A percentile compares a stretch with the other conserved stretches of the same genome.
These are phyloP conservation scores for Drosophila sp. DNA, from an alignment of 1,140 invertebrate genomes.

Conservation along the genomic window DNA sequence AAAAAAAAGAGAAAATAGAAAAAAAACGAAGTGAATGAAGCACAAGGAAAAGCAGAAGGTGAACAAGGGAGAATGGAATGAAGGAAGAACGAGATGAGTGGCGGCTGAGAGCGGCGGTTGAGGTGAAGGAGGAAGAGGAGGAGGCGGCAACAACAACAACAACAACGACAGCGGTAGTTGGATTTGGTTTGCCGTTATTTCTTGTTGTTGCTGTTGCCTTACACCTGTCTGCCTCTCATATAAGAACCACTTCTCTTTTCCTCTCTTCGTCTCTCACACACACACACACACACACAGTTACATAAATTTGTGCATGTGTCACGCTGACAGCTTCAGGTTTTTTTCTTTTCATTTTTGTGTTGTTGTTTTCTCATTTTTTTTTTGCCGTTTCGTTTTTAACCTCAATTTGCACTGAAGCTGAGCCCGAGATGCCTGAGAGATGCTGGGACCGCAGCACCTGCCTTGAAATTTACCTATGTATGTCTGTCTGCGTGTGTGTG, in stretches of 20 bases:
- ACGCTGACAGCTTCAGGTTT: slow-evolving; percentile 49
- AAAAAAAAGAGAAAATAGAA: slow-evolving; percentile 23
- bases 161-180: slow-evolving; percentile 2
- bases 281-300: slow-evolving; percentile 24
- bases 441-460: slow-evolving; percentile 56
- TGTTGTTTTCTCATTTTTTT: slow-evolving; percentile 37
- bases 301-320: slow-evolving; percentile 42
- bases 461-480: slow-evolving; percentile 52
- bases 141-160: neutral
- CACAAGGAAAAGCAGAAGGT: neutral
- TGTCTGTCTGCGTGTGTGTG: slow-evolving; percentile 11
- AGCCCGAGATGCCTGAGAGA: slow-evolving; percentile 50
- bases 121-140: neutral
- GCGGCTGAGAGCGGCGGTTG: neutral
- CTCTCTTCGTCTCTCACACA: slow-evolving; percentile 13
- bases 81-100: slow-evolving; percentile 11
- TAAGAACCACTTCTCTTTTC: slow-evolving; percentile 2
- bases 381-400: slow-evolving; percentile 65
- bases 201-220: slow-evolving; percentile 30
- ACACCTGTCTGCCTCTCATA: slow-evolving; percentile 37
- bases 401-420: slow-evolving; percentile 55
- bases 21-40: neutral
- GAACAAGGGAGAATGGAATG: slow-evolving; percentile 26
- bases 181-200: slow-evolving; percentile 19
- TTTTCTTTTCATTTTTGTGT: slow-evolving; percentile 22